phyloP scores from a whole-genome alignment of 2,113 vertebrate species.

The Pedionomus torquatus region DNA sequence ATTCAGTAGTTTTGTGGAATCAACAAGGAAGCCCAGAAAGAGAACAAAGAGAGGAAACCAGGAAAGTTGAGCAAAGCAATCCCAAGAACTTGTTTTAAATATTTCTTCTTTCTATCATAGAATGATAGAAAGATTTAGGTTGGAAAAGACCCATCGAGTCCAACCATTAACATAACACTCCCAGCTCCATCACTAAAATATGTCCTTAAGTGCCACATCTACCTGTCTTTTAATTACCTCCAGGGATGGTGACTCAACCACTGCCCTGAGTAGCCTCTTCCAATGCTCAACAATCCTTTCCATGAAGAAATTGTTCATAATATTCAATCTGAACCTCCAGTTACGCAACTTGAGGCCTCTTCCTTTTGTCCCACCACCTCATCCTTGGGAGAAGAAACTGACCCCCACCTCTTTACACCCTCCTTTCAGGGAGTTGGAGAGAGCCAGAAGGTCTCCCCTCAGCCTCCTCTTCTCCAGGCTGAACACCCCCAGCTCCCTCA shows the following conservation, averaged over 20 bases:
- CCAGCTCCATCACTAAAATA: background rate
- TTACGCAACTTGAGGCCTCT: accelerated
- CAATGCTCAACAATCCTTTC: background rate
- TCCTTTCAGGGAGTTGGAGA: background rate
- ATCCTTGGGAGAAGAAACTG: background rate
- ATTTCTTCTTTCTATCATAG: background rate
- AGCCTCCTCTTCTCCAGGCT: background rate
- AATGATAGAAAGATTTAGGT: background rate
- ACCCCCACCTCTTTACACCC: accelerated
- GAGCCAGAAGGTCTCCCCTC: accelerated
- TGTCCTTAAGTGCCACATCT: background rate
- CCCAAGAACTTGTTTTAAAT: background rate
- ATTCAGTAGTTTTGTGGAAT: background rate
- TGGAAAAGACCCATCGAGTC: background rate
- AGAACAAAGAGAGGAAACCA: background rate
- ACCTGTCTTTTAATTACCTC: accelerated
- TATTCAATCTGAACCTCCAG: background rate
- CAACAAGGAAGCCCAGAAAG: background rate
- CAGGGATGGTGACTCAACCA: background rate
- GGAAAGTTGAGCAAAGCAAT: background rate
- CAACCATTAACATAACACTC: background rate
- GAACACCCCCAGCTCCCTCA: background rate
- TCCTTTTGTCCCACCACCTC: accelerated
- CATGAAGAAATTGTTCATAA: background rate
- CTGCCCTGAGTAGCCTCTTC: background rate